Evolutionary conservation across 23 tunicate species (phyloP), one percentile per base, ranked within the genome.

Genomic region (Halocynthia roretzi): DNA sequence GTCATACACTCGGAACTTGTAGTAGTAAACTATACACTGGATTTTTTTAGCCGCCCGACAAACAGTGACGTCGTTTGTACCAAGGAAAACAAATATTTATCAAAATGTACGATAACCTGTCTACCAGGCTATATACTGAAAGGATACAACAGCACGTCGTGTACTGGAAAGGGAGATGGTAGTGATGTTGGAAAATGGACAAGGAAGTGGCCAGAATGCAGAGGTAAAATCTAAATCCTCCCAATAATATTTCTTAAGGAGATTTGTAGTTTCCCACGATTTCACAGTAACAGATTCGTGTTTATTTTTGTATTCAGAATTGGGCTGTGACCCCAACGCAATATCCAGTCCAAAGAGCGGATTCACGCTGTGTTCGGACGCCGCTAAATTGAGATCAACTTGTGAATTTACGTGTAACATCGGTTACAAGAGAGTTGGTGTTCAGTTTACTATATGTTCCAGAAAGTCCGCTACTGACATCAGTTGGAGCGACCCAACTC

Each of bases 331-430:
- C 19, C 15, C 48, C 5, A 11, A 48, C 0, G 9, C 70, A 8
- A 65, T 65, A 9, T 9, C 15, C 31, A 48, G 48, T 9, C 70
- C 70, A 15, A 65, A 65, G 19, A 65, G 31, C 31, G 70, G 70
- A 20, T 65, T 65, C 19, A 48, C 31, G 22, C 70, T 65, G 10
- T 65, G 70, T 65, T 65, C 70, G 15, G 70, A 65, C 19, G 70
- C 48, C 19, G 15, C 70, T 20, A 11, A 15, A 15, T 65, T 65
- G 19, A 40, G 70, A 11, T 65, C 70, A 20, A 65, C 70, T 40
- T 65, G 70, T 65, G 70, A 65, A 65, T 65, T 65, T 65, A 65
- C 31, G 10, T 65, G 70, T 15, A 48, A 65, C 5, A 48, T 65
- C 19, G 70, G 70, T 20, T 65, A 20, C 31, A 20, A 40, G 9